Percentiles rank a stretch among this genome's conserved stretches.
Evolutionary conservation across 2,797 vertebrate species (phyloP).

Genomic region (Mergus octosetaceus): DNA sequence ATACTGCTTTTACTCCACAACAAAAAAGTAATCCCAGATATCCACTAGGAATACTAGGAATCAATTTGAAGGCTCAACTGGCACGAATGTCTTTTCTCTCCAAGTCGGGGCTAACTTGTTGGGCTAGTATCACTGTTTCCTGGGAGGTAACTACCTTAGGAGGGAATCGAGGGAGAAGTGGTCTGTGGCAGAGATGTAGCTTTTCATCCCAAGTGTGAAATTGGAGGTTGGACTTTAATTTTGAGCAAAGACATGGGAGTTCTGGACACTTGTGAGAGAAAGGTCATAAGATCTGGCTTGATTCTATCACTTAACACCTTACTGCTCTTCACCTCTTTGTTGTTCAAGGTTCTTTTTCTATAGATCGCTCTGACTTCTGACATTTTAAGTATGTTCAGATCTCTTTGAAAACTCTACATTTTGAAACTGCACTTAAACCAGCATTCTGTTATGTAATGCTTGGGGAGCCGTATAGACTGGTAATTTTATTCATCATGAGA

Average conservation of each 20-base stretch:
- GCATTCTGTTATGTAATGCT: not conserved
- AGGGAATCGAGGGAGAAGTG: not conserved
- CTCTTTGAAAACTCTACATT: not conserved
- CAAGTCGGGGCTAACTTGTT: not conserved
- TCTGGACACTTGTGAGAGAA: not conserved
- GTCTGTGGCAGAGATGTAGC: not conserved
- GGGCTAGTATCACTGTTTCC: not conserved
- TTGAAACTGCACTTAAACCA: not conserved
- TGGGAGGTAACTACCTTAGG: not conserved
- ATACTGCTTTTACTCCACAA: not conserved
- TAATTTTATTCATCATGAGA: not conserved
- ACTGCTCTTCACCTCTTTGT: not conserved
- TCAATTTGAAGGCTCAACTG: not conserved
- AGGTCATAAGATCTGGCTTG: not conserved
- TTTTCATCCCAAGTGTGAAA: not conserved
- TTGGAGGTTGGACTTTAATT: not conserved
- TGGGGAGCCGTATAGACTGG: not conserved
- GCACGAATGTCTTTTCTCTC: not conserved
- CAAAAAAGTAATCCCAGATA: not conserved
- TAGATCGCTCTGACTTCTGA: not conserved
- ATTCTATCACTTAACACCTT: not conserved
- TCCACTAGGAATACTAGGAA: not conserved
- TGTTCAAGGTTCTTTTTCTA: not conserved
- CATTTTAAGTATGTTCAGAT: not conserved
- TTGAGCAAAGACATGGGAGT: not conserved